Base-by-base conservation (phyloP, 1,140 invertebrate species). In the Eumeta japonica region DNA sequence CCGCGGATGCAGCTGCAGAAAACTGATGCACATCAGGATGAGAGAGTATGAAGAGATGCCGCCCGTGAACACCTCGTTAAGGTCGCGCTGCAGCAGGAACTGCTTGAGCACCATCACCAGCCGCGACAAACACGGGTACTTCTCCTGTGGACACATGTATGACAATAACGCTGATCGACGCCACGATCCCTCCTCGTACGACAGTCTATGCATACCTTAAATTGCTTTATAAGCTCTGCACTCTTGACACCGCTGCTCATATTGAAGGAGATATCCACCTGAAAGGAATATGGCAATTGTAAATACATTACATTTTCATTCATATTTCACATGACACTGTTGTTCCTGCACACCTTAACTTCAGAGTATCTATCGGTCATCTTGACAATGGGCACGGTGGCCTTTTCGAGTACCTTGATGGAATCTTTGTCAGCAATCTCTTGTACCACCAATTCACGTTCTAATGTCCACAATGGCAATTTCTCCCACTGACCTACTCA, bases 41-140 rank as follows among this genome's bases (percentile, higher is more conserved):
- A 99, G 84, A 64, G 94, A 94, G 76, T 99, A 99, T 24, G 95
- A 98, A 46, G 94, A 95, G 55, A 99, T 97, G 63, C 97, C 97
- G 49, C 97, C 95, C 34, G 94, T 97, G 77, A 97, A 99, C 31
- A 98, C 96, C 84, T 98, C 95, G 78, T 98, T 98, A 52, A 99
- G 83, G 80, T 97, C 93, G 71, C 95, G 83, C 76, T 98, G 91
- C 33, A 97, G 79, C 37, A 98, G 83, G 79, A 97, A 98, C 78
- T 98, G 94, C 78, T 99, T 99, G 44, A 99, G 80, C 35, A 98
- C 94, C 75, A 98, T 87, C 45, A 98, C 94, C 52, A 98, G 80
- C 60, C 95, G 96, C 15, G 89, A 85, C 43, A 98, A 78, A 37
- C 88, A 86, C 14, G 93, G 93, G 79, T 86, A 98, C 39, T 81